Percentiles rank a stretch among this genome's conserved stretches.
Evolutionary conservation across 2,113 vertebrate genomes (phyloP).

Genomic region (Oreotragus oreotragus): DNA sequence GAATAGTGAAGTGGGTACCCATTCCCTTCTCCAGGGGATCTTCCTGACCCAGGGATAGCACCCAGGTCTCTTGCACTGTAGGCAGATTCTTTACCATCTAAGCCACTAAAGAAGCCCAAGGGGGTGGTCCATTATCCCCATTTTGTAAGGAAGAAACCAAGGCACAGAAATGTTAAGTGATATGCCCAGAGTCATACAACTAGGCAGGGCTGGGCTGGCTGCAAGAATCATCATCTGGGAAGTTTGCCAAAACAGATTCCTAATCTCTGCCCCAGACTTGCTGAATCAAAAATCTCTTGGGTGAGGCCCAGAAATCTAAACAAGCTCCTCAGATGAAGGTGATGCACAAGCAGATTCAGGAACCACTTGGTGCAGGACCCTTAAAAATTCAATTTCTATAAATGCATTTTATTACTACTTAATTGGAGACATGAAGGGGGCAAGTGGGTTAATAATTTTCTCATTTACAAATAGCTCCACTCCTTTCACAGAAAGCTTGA

Average conservation of each 20-base stretch:
- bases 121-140: neutral
- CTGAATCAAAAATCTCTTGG: neutral
- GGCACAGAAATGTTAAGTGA: neutral
- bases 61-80: neutral
- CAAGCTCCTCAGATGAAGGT: neutral
- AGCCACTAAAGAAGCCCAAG: neutral
- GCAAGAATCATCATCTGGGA: neutral
- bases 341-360: neutral
- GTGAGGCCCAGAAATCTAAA: neutral
- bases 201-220: neutral
- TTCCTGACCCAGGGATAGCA: neutral
- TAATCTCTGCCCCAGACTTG: neutral
- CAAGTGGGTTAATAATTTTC: neutral
- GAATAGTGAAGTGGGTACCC: neutral
- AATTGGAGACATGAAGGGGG: neutral
- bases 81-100: neutral
- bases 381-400: neutral
- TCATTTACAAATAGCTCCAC: constrained; percentile 19
- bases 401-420: neutral
- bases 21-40: neutral
- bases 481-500: neutral
- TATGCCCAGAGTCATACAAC: neutral
- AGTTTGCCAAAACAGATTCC: neutral
- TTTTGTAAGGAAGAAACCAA: neutral
- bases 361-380: neutral